These are phyloP conservation scores for Drosophila seguyi DNA, from an alignment of 1,140 invertebrate genomes.

Conservation along the genomic window DNA sequence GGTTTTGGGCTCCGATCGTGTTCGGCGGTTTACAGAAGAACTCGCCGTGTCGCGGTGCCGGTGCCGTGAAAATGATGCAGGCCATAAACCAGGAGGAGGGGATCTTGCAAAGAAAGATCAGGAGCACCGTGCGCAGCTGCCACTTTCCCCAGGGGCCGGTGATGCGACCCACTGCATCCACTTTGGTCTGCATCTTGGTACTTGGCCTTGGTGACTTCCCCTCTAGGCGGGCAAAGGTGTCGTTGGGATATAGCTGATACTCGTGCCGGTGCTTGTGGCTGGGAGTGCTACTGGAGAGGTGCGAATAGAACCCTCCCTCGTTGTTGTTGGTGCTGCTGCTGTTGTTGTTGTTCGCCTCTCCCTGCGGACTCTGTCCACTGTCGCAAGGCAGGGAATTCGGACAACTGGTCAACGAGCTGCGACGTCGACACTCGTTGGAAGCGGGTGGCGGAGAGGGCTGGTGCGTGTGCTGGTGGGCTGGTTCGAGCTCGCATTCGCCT, in stretches of 20 bases:
- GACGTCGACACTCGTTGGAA: slow-evolving; percentile 40
- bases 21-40: slow-evolving; percentile 83
- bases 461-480: background rate
- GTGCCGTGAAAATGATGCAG: slow-evolving; percentile 85
- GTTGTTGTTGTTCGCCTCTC: slow-evolving; percentile 61
- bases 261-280: slow-evolving; percentile 49
- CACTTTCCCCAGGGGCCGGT: slow-evolving; percentile 85
- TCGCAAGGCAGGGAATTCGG: slow-evolving; percentile 15
- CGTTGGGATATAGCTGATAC: slow-evolving; percentile 71
- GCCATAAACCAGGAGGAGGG: slow-evolving; percentile 86
- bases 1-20: slow-evolving; percentile 64
- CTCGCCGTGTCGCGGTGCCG: slow-evolving; percentile 78
- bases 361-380: background rate
- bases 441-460: slow-evolving; percentile 6
- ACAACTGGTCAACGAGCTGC: slow-evolving; percentile 49
- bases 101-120: slow-evolving; percentile 85
- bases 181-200: slow-evolving; percentile 79
- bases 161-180: slow-evolving; percentile 82
- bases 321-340: slow-evolving; percentile 41
- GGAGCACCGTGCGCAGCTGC: slow-evolving; percentile 82
- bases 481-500: slow-evolving; percentile 10
- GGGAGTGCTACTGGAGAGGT: slow-evolving; percentile 25
- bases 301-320: slow-evolving; percentile 55
- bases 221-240: slow-evolving; percentile 72
- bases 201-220: slow-evolving; percentile 56